Evolutionary conservation across 2,888 invertebrate genomes (phyloP).

Genomic region (Epinotia ramella): DNA sequence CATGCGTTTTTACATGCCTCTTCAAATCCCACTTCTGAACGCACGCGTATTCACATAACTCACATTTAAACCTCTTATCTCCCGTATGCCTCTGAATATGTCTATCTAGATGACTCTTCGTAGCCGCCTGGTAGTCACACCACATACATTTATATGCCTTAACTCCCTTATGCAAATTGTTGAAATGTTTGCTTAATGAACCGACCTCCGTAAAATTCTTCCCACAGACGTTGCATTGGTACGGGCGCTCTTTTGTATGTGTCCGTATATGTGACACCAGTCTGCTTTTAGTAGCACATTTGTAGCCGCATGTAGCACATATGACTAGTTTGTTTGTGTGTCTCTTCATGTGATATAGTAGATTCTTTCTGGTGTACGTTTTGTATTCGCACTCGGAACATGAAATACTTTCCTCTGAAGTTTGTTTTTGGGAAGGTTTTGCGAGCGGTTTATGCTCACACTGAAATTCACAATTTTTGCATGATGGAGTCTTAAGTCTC

Average conservation of each 20-base stretch:
- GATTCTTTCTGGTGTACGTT: not conserved
- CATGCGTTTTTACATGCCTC: constrained; percentile 11
- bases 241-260: constrained; percentile 21
- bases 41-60: constrained; percentile 17
- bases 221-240: constrained; percentile 6
- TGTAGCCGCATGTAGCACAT: constrained; percentile 10
- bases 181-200: constrained; percentile 14
- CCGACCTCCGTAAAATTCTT: not conserved
- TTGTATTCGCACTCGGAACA: constrained; percentile 7
- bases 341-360: constrained; percentile 13
- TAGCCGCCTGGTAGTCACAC: constrained; percentile 11
- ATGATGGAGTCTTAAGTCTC: not conserved
- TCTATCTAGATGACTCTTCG: constrained; percentile 16
- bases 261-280: constrained; percentile 2
- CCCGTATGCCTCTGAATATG: constrained; percentile 18
- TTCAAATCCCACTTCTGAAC: constrained; percentile 18
- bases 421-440: not conserved
- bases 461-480: not conserved
- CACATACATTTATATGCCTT: constrained; percentile 24
- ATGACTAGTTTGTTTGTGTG: constrained; percentile 9
- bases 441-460: not conserved
- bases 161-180: not conserved
- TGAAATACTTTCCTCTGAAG: not conserved
- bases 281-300: constrained; percentile 20
- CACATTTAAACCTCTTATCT: constrained; percentile 18